Percentiles rank a stretch among this genome's conserved stretches.
Conservation (phyloP, 2,113 vertebrate species). For the Brachypteracias leptosomus region DNA sequence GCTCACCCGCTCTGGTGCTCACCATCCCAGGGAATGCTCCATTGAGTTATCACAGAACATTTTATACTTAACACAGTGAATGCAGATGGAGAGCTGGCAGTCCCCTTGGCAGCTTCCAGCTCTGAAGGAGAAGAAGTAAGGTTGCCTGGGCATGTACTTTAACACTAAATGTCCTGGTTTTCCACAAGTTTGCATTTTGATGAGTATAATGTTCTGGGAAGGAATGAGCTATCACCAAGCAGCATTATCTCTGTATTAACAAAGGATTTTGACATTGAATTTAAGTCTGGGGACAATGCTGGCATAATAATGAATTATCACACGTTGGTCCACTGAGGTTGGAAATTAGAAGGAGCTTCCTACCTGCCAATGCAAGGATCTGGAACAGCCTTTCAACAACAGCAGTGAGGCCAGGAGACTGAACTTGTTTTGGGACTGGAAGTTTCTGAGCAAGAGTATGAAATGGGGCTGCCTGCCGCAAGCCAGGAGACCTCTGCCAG, state of each 20-base stretch:
- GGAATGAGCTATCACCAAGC: constrained; percentile 49
- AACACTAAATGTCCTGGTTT: constrained; percentile 55
- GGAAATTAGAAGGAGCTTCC: constrained; percentile 15
- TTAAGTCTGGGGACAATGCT: constrained; percentile 39
- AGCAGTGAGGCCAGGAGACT: background rate
- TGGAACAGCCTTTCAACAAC: background rate
- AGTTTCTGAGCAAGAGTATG: background rate
- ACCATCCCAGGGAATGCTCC: background rate
- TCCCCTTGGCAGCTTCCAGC: constrained; percentile 27
- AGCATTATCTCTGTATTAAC: constrained; percentile 68
- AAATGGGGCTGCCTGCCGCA: background rate
- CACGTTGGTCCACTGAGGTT: background rate
- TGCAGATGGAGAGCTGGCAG: constrained; percentile 10
- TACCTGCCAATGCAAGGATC: background rate
- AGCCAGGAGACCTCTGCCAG: background rate
- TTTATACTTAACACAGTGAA: background rate
- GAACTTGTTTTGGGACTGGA: background rate
- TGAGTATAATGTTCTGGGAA: constrained; percentile 51
- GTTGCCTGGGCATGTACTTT: constrained; percentile 33
- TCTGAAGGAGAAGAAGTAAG: constrained; percentile 5
- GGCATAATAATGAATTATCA: constrained; percentile 12
- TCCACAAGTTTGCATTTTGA: constrained; percentile 45
- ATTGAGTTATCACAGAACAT: background rate
- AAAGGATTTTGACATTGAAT: constrained; percentile 62
- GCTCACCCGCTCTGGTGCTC: fast-evolving